These are phyloP conservation scores for Oopsacas minuta DNA, from an alignment of 37 sponge, comb jelly and placozoan genomes.

Conservation along the genomic window DNA sequence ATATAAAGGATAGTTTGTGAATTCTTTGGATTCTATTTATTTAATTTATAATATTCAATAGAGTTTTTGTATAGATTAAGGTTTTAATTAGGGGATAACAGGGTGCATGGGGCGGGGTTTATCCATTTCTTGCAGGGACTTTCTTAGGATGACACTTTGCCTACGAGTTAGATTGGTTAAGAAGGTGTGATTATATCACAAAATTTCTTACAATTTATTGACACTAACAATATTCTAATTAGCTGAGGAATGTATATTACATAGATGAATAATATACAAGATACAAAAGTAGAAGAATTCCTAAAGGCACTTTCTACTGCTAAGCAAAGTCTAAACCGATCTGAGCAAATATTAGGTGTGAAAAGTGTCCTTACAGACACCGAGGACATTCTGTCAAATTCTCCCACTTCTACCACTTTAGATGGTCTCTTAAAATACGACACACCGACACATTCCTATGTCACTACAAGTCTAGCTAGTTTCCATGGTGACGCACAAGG, in stretches of 20 bases:
- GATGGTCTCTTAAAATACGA: background rate
- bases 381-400: background rate
- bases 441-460: conserved; percentile 18
- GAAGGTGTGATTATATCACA: no score
- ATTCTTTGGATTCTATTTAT: background rate
- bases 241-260: no score
- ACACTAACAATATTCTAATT: no score
- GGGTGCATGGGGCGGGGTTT: no score
- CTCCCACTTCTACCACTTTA: background rate
- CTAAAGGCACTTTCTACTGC: conserved; percentile 19
- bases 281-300: conserved; percentile 20
- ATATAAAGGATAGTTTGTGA: background rate
- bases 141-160: no score
- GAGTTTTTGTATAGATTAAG: no score
- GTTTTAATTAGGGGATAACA: no score
- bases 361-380: background rate
- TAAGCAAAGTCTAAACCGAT: conserved; percentile 16
- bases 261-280: background rate
- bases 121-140: no score
- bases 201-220: no score
- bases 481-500: background rate
- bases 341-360: background rate
- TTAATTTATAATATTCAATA: no score
- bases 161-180: no score
- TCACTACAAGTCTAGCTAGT: background rate